Percentiles rank a stretch among this genome's conserved stretches.
Evolutionary conservation across 2,888 invertebrate genomes (phyloP).

Genomic region (Meliscaeva auricollis): DNA sequence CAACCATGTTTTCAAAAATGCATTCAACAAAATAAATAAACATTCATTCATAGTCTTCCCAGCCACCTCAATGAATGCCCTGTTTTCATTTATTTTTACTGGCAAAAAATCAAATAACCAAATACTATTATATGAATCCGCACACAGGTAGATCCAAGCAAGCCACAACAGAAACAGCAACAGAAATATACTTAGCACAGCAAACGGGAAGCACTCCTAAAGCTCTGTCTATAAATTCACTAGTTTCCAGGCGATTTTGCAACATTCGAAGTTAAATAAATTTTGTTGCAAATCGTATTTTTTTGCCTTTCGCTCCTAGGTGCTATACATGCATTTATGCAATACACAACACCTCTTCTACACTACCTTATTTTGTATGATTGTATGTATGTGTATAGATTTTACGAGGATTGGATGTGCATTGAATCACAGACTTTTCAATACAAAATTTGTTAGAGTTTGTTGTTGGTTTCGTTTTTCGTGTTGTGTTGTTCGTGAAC

Average conservation of each 20-base stretch:
- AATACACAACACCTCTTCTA: not conserved
- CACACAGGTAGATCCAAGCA: not conserved
- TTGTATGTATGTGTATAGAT: no score
- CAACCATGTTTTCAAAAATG: not conserved
- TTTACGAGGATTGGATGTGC: no score
- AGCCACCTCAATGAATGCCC: not conserved
- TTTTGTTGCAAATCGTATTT: not conserved
- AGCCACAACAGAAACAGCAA: not conserved
- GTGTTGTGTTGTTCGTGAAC: no score
- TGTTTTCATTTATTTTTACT: slow-evolving; percentile 4
- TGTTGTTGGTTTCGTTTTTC: no score
- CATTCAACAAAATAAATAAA: not conserved
- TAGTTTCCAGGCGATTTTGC: slow-evolving; percentile 16
- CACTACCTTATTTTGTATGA: no score
- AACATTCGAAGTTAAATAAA: slow-evolving; percentile 15
- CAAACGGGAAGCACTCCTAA: not conserved
- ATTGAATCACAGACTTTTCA: no score
- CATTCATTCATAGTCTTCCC: not conserved
- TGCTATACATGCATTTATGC: no score
- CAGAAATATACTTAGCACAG: not conserved
- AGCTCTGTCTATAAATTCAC: slow-evolving; percentile 17
- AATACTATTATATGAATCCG: not conserved
- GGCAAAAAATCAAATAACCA: slow-evolving; percentile 16
- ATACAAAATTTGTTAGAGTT: no score
- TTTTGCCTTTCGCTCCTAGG: not conserved